phyloP scores from a whole-genome alignment of 2,797 vertebrate genomes.

The Orestias chungarensis region DNA sequence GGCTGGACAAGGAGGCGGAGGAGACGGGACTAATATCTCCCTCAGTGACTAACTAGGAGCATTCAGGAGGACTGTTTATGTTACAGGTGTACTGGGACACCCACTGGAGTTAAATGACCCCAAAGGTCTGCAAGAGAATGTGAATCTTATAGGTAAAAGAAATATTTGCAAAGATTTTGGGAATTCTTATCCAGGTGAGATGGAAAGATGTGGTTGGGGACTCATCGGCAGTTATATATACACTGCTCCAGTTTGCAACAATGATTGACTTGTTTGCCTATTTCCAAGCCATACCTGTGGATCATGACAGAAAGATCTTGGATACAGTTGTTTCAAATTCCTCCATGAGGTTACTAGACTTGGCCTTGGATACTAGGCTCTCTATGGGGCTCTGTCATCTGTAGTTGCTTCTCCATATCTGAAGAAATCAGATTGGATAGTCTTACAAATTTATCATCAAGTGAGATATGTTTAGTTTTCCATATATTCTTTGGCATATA shows the following conservation, averaged over 20 bases:
- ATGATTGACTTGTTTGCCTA: neutral
- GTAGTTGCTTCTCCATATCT: too few species aligned
- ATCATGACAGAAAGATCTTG: too few species aligned
- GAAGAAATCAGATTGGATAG: too few species aligned
- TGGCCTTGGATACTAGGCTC: too few species aligned
- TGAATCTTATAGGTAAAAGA: slow-evolving; percentile 32
- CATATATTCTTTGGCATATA: neutral
- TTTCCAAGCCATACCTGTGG: too few species aligned
- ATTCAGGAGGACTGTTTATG: slow-evolving; percentile 47
- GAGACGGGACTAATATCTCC: slow-evolving; percentile 53
- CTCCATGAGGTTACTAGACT: too few species aligned
- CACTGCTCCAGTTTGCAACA: neutral
- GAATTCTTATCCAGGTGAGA: slow-evolving; percentile 50
- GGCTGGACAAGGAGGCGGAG: slow-evolving; percentile 21
- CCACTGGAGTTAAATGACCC: slow-evolving; percentile 49
- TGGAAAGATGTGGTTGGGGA: neutral
- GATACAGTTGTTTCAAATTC: too few species aligned
- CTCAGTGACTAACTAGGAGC: slow-evolving; percentile 30
- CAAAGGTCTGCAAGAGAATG: slow-evolving; percentile 43
- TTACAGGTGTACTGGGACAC: slow-evolving; percentile 63
- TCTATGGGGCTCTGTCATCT: too few species aligned
- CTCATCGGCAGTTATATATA: neutral
- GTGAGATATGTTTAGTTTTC: too few species aligned
- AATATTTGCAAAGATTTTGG: slow-evolving; percentile 16
- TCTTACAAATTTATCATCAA: too few species aligned